phyloP scores from a whole-genome alignment of 2,113 vertebrate genomes.

The Phylloscopus trochilus region DNA sequence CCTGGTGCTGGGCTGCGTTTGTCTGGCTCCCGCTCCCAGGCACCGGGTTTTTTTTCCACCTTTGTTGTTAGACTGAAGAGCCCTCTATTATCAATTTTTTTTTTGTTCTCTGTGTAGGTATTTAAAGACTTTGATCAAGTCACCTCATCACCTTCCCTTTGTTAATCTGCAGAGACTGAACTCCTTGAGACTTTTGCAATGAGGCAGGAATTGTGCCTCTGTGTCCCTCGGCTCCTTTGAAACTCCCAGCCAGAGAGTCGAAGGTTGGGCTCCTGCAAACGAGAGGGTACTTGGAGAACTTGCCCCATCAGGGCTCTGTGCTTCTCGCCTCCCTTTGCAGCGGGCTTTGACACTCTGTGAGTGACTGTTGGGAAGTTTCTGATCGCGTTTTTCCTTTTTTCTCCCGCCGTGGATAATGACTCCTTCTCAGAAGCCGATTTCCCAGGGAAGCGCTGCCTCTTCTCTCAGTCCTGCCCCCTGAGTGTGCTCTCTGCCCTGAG shows the following conservation, averaged over 20 bases:
- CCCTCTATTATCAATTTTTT: constrained; percentile 25
- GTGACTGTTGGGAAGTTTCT: neutral
- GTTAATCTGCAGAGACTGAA: constrained; percentile 53
- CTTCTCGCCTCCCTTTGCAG: neutral
- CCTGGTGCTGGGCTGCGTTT: neutral
- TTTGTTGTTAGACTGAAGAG: constrained; percentile 51
- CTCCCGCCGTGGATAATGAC: neutral
- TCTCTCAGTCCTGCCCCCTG: accelerated
- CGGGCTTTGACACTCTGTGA: neutral
- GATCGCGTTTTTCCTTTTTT: neutral
- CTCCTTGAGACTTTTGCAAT: constrained; percentile 54
- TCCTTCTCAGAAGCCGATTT: neutral
- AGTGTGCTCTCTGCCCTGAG: neutral
- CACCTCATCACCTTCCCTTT: constrained; percentile 61
- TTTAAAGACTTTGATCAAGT: constrained; percentile 59
- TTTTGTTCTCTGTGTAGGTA: constrained; percentile 50
- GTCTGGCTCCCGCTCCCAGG: neutral
- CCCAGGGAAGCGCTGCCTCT: neutral
- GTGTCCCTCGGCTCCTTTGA: constrained; percentile 37
- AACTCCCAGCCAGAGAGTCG: constrained; percentile 1
- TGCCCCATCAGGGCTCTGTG: neutral
- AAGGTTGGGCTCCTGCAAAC: constrained; percentile 47
- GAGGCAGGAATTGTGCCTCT: constrained; percentile 37
- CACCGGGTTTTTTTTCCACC: neutral
- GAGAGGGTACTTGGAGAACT: constrained; percentile 22